Evolutionary conservation across 2,888 invertebrate species (phyloP), one percentile per base, ranked within the genome.

Genomic region (Drosophila rellima): DNA sequence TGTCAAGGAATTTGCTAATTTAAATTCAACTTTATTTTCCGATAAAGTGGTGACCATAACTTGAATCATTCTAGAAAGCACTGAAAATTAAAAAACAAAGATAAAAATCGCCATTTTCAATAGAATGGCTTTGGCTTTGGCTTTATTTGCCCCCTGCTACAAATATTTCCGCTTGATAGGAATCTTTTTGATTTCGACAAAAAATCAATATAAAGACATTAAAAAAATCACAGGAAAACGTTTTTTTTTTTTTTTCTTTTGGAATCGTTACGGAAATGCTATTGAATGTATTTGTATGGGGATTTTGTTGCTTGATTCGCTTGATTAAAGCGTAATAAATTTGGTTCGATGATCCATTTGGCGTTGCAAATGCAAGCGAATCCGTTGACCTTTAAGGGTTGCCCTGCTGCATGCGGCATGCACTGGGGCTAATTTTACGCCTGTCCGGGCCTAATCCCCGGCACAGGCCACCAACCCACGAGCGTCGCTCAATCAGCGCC

Each of bases 401-500:
- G 26, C 13, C 13, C 7, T n/a, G 42, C 20, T 18, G 13, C 6
- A n/a, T 3, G 13, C n/a, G 15, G 40, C 59, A 48, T 48, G 45
- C 61, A 60, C 60, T 62, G 65, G 48, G 62, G 78, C 77, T 77
- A 77, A 77, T 77, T 77, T 77, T 67, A 77, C 77, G 77, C 67
- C 74, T 67, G 74, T 78, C 77, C 71, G 68, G 71, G 37, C 48
- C 64, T 77, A 78, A 78, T 77, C 74, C 71, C 64, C 42, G 64
- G 40, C 69, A 48, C 64, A 64, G 64, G 39, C 40, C 59, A 50
- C 45, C 33, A 50, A 59, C 29, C 60, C 60, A 70, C 64, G 64
- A 68, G 31, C 80, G 82, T 72, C 74, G 81, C 77, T 80, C 86
- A 86, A 82, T 82, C 82, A 82, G 86, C 83, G 86, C 82, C 82